These are phyloP conservation scores for Pampusana beccarii DNA, from an alignment of 2,113 vertebrate genomes.

Conservation along the genomic window DNA sequence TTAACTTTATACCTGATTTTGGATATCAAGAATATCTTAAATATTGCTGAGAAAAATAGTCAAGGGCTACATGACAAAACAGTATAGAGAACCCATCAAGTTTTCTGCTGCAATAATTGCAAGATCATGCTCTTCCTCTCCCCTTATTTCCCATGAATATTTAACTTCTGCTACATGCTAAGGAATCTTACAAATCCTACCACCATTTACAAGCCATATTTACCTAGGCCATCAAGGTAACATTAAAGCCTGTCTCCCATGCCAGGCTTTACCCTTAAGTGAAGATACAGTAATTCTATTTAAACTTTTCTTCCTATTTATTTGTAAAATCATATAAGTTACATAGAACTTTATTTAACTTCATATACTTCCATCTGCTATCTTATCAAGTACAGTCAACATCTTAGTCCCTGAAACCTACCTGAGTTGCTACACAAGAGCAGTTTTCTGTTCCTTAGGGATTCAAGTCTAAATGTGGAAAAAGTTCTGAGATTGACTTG, in stretches of 20 bases:
- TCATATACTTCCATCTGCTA: neutral
- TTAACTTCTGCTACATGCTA: neutral
- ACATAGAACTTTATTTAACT: neutral
- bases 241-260: neutral
- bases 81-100: neutral
- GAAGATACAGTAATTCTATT: neutral
- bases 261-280: neutral
- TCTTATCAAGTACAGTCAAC: neutral
- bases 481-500: neutral
- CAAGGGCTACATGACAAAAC: neutral
- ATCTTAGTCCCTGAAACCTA: neutral
- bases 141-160: neutral
- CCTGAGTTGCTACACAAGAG: neutral
- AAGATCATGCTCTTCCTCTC: neutral
- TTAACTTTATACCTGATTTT: neutral
- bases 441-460: neutral
- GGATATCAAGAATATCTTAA: neutral
- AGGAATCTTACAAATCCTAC: neutral
- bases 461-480: neutral
- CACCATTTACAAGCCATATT: neutral
- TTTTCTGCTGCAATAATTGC: neutral
- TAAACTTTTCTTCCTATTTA: neutral
- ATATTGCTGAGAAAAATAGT: neutral
- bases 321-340: neutral
- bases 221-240: neutral